These are phyloP conservation scores for Rousettus leschenaultii DNA, from an alignment of 2,113 vertebrate genomes.

Conservation along the genomic window DNA sequence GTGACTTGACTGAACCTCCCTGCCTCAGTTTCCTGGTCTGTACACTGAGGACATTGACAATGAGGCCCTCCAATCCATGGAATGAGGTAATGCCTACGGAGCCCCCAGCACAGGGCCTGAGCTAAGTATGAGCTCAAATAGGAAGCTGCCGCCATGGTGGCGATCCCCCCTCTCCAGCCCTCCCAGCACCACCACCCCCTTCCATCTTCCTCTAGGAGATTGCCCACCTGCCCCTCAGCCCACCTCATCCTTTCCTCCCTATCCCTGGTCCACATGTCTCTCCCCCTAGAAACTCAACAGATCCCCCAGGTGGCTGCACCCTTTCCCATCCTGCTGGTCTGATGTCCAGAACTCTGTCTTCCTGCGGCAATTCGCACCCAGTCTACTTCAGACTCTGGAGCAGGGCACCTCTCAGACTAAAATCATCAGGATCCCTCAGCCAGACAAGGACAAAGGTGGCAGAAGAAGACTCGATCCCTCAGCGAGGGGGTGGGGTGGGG, in stretches of 20 bases:
- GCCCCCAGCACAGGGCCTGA: background rate
- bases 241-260: background rate
- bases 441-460: background rate
- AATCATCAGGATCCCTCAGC: background rate
- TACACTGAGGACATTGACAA: background rate
- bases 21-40: background rate
- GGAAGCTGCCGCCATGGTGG: accelerated
- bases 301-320: background rate
- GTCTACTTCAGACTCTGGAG: background rate
- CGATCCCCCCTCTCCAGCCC: too few relatives aligned
- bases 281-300: background rate
- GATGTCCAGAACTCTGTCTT: background rate
- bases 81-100: background rate
- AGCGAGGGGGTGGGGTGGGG: accelerated
- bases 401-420: background rate
- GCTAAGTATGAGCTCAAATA: background rate
- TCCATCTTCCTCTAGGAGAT: background rate
- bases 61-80: accelerated
- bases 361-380: too few relatives aligned
- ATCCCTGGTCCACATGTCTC: background rate
- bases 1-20: background rate
- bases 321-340: background rate
- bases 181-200: background rate
- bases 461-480: background rate
- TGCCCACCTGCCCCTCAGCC: background rate